phyloP scores from a whole-genome alignment of 2,888 invertebrate species.

The Melanostoma mellinum region DNA sequence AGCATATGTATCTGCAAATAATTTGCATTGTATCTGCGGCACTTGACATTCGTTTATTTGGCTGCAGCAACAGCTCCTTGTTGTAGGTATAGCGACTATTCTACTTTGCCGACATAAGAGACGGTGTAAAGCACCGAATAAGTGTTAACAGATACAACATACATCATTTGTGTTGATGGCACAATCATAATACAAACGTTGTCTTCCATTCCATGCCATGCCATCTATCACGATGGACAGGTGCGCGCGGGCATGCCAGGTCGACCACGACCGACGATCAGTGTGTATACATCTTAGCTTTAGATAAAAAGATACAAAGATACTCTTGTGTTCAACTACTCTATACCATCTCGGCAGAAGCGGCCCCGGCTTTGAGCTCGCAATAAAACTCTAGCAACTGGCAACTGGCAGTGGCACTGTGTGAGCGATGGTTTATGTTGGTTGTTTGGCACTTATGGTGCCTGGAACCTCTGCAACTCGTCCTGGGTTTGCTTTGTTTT shows the following conservation, averaged over 20 bases:
- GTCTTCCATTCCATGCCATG: slow-evolving; percentile 20
- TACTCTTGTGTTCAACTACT: slow-evolving; percentile 27
- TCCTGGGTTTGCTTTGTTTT: slow-evolving; percentile 61
- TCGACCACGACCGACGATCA: slow-evolving; percentile 64
- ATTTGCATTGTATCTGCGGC: slow-evolving; percentile 71
- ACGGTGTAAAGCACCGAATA: slow-evolving; percentile 54
- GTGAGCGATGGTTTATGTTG: slow-evolving; percentile 66
- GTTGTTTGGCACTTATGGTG: slow-evolving; percentile 57
- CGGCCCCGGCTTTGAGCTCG: slow-evolving; percentile 56
- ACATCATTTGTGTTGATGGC: slow-evolving; percentile 70
- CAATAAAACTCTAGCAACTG: slow-evolving; percentile 45
- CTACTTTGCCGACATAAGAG: slow-evolving; percentile 39
- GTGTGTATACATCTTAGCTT: slow-evolving; percentile 39
- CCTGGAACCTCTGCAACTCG: slow-evolving; percentile 46
- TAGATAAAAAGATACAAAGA: slow-evolving; percentile 29
- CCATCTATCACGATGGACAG: slow-evolving; percentile 54
- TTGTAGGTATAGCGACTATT: not conserved
- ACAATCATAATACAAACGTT: slow-evolving; percentile 63
- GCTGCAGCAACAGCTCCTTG: slow-evolving; percentile 39
- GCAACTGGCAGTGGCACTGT: not conserved
- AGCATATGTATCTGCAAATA: slow-evolving; percentile 52
- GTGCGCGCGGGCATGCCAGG: slow-evolving; percentile 42
- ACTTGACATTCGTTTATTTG: slow-evolving; percentile 71
- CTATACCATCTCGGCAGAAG: slow-evolving; percentile 7
- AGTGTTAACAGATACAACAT: slow-evolving; percentile 72